Percentiles rank a stretch among this genome's conserved stretches.
Conservation (phyloP, 2,113 vertebrate species). For the Vireo altiloquus region DNA sequence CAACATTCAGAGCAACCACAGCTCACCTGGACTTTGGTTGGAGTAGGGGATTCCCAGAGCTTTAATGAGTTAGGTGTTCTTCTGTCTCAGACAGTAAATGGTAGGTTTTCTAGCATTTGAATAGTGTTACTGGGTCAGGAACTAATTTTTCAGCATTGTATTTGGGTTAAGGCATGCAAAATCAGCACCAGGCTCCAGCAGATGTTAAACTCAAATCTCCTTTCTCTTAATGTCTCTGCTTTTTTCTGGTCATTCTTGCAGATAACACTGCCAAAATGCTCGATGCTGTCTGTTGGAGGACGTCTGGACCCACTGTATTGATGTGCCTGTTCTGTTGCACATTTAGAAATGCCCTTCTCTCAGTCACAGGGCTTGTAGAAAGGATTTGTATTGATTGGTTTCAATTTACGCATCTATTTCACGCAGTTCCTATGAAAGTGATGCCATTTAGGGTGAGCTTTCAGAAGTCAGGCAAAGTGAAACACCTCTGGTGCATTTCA, state of each 20-base stretch:
- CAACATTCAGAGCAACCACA: neutral
- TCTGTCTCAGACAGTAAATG: neutral
- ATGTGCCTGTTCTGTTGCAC: neutral
- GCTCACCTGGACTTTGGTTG: neutral
- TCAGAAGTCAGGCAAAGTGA: neutral
- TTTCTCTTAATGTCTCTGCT: neutral
- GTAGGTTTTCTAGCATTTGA: neutral
- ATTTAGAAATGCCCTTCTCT: neutral
- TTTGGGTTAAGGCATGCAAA: neutral
- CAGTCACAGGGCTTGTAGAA: neutral
- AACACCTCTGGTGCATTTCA: neutral
- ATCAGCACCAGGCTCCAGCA: fast-evolving
- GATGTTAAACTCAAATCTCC: neutral
- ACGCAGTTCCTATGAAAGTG: neutral
- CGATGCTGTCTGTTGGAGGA: neutral
- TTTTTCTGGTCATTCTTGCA: neutral
- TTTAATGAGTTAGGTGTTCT: neutral
- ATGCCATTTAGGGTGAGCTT: neutral
- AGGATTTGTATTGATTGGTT: neutral
- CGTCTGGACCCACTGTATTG: neutral
- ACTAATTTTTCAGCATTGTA: neutral
- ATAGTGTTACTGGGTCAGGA: neutral
- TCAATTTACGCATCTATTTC: neutral
- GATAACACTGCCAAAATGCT: fast-evolving
- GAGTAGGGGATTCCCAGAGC: neutral